These are phyloP conservation scores for Thecocarcelia acutangulata DNA, from an alignment of 2,888 invertebrate species.

Conservation along the genomic window DNA sequence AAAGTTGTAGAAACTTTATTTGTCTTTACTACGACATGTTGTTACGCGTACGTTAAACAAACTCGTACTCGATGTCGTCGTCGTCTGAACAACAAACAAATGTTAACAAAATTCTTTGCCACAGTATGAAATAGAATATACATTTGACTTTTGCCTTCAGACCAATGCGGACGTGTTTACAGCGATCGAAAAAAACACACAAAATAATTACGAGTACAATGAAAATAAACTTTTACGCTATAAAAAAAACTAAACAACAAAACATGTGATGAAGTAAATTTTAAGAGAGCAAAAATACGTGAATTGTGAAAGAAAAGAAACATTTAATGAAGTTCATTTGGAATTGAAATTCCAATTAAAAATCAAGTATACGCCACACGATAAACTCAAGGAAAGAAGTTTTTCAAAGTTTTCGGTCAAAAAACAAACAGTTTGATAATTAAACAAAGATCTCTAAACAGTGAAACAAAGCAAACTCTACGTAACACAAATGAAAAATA, in stretches of 20 bases:
- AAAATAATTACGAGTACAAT: constrained; percentile 7
- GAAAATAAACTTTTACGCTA: constrained; percentile 18
- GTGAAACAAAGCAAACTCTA: background rate
- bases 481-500: background rate
- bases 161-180: constrained; percentile 76
- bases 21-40: constrained; percentile 41
- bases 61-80: background rate
- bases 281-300: constrained; percentile 6
- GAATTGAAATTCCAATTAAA: constrained; percentile 27
- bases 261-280: constrained; percentile 9
- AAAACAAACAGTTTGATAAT: background rate
- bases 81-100: background rate
- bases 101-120: constrained; percentile 50
- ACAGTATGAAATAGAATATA: constrained; percentile 64
- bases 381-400: background rate
- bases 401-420: background rate
- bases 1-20: constrained; percentile 47
- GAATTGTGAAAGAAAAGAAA: constrained; percentile 16
- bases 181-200: constrained; percentile 25
- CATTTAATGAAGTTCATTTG: constrained; percentile 14
- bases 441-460: background rate
- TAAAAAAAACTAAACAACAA: constrained; percentile 1
- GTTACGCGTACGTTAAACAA: constrained; percentile 27
- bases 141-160: constrained; percentile 76
- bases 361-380: constrained; percentile 29